Base-by-base conservation (phyloP, 2,797 vertebrate genomes). In the Chiroxiphia lanceolata region DNA sequence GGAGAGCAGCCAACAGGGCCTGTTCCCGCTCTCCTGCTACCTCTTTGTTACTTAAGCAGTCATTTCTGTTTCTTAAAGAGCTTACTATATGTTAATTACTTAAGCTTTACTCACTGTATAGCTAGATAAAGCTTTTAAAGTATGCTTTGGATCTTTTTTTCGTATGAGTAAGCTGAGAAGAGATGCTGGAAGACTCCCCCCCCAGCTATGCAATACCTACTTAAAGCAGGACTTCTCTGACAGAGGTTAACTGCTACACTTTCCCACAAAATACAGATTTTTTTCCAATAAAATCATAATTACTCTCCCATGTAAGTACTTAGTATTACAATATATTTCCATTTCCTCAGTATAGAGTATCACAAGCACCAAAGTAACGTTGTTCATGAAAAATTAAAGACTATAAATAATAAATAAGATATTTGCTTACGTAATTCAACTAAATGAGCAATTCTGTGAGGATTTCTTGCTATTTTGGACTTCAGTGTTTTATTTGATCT, bases 361-460 rank as follows among this genome's bases (percentile, higher is more conserved):
- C 59, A n/a, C 18, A 64, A 84, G 25, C n/a, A 90, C 54, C n/a
- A 57, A 69, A 91, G n/a, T 74, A 77, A 82, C 23, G 16, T 70
- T 42, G 20, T 50, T 95, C 54, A 81, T 92, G 85, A 95, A 94
- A 95, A 96, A 93, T 89, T 91, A 78, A 94, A 85, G 36, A 19
- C 80, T 76, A 40, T 92, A 92, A 94, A 91, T 93, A 89, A 70
- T 70, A 80, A 86, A 75, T 72, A 75, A 56, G 45, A 31, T 64
- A 48, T 79, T 94, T 96, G 40, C 57, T 95, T 89, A 70, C 0
- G 12, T 82, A 86, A 68, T 75, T 84, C 57, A 80, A 61, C 50
- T 83, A 78, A 95, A 65, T 80, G 54, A 91, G 17, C 13, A 92
- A 70, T 80, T 91, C 81, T 88, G n/a, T 51, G 69, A 89, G 64